phyloP scores from a whole-genome alignment of 2,888 invertebrate species.

The Bellardia bayeri region DNA sequence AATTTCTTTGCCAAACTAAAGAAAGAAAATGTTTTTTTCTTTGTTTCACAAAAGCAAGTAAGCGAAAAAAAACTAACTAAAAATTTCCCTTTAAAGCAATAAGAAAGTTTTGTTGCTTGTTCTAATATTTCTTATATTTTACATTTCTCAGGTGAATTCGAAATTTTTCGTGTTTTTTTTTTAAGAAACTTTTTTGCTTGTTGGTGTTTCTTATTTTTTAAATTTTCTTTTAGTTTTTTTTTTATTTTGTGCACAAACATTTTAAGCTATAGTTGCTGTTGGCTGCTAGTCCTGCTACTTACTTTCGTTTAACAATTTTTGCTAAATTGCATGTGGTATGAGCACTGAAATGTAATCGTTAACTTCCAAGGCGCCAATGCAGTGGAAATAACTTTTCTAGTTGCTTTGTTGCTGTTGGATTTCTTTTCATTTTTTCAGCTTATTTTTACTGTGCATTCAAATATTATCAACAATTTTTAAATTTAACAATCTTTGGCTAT shows the following conservation, averaged over 20 bases:
- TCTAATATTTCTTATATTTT: conserved; percentile 50
- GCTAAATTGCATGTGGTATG: conserved; percentile 71
- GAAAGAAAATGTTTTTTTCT: conserved; percentile 1
- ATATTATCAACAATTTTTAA: conserved; percentile 61
- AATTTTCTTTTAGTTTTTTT: conserved; percentile 16
- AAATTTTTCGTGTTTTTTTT: conserved; percentile 23
- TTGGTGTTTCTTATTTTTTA: conserved; percentile 20
- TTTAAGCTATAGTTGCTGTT: conserved; percentile 22
- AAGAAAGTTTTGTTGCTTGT: conserved; percentile 59
- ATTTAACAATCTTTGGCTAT: conserved; percentile 50
- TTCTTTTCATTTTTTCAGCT: not conserved
- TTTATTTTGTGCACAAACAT: conserved; percentile 23
- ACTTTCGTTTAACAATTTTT: conserved; percentile 64
- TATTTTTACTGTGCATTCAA: conserved; percentile 55
- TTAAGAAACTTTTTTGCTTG: conserved; percentile 40
- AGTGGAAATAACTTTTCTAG: conserved; percentile 70
- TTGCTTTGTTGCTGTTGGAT: conserved; percentile 37
- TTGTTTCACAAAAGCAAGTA: conserved; percentile 1
- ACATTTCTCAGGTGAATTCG: conserved; percentile 68
- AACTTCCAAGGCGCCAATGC: conserved; percentile 72
- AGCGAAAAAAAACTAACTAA: conserved; percentile 7
- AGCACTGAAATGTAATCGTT: conserved; percentile 72
- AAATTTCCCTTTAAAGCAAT: conserved; percentile 54
- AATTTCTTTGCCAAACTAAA: conserved; percentile 18
- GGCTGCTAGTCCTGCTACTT: conserved; percentile 24